A percentile compares a stretch with the other conserved stretches of the same genome.
Evolutionary conservation across 1,140 invertebrate genomes (phyloP).

Genomic region (Hycleus phaleratus): DNA sequence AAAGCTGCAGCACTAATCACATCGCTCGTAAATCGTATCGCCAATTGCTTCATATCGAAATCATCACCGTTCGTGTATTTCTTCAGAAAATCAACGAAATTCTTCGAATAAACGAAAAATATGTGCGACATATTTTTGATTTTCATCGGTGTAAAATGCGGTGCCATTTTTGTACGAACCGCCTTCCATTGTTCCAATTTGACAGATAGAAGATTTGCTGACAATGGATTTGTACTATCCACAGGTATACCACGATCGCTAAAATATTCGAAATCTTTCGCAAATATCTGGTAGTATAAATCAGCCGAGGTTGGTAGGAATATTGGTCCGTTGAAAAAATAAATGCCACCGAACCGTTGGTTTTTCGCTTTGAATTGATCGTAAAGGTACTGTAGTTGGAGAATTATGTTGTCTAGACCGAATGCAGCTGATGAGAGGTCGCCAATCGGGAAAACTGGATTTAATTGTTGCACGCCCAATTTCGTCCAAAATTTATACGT

Average conservation of each 20-base stretch:
- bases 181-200: conserved; percentile 42
- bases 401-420: background rate
- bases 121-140: conserved; percentile 41
- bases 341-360: no score
- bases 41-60: conserved; percentile 32
- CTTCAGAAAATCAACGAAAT: no score
- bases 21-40: background rate
- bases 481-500: background rate
- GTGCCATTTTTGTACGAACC: conserved; percentile 40
- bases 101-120: no score
- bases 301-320: conserved; percentile 25
- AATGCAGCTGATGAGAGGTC: conserved; percentile 4
- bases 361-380: no score
- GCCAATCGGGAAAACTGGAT: conserved; percentile 17
- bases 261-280: conserved; percentile 46
- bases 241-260: conserved; percentile 39
- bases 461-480: conserved; percentile 11
- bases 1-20: background rate
- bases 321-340: no score
- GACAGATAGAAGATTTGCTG: conserved; percentile 41
- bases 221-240: conserved; percentile 40
- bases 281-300: conserved; percentile 42
- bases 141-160: conserved; percentile 44
- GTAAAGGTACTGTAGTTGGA: no score
- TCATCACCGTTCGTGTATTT: background rate